These are phyloP conservation scores for Noctua comes DNA, from an alignment of 2,888 invertebrate genomes.

Conservation along the genomic window DNA sequence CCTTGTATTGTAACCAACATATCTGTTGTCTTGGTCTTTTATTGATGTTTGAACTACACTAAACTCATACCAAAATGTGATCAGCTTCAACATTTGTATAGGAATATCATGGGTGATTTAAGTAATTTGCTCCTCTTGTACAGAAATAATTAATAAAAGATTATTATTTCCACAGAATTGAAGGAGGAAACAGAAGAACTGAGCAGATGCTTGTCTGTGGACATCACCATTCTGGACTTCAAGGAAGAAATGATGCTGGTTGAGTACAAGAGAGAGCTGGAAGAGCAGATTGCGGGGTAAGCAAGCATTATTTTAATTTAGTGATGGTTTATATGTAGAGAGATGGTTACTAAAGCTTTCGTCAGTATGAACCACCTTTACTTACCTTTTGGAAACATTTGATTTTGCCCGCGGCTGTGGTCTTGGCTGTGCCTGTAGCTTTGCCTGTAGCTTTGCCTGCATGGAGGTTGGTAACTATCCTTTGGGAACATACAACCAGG, in stretches of 20 bases:
- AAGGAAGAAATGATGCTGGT: conserved; percentile 87
- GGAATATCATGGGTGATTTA: not conserved
- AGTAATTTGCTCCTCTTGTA: not conserved
- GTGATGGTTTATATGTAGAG: not conserved
- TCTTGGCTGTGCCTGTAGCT: not conserved
- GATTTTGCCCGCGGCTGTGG: not conserved
- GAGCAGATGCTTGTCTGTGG: conserved; percentile 83
- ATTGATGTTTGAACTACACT: not conserved
- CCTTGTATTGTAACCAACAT: not conserved
- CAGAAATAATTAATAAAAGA: not conserved
- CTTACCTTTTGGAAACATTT: not conserved
- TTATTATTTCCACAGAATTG: conserved; percentile 73
- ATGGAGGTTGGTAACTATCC: not conserved
- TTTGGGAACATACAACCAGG: not conserved
- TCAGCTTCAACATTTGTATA: not conserved
- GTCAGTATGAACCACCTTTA: not conserved
- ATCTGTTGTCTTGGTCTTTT: not conserved
- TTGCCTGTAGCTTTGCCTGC: not conserved
- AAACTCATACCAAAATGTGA: not conserved
- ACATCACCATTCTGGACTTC: conserved; percentile 82
- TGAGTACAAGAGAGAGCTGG: conserved; percentile 85
- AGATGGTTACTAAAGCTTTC: not conserved
- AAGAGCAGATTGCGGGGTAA: conserved; percentile 86
- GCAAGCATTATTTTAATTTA: conserved; percentile 19
- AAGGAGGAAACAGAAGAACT: conserved; percentile 86